A percentile compares a stretch with the other conserved stretches of the same genome.
phyloP scores from a whole-genome alignment of 2,888 invertebrate genomes.

The Lymantria dispar region DNA sequence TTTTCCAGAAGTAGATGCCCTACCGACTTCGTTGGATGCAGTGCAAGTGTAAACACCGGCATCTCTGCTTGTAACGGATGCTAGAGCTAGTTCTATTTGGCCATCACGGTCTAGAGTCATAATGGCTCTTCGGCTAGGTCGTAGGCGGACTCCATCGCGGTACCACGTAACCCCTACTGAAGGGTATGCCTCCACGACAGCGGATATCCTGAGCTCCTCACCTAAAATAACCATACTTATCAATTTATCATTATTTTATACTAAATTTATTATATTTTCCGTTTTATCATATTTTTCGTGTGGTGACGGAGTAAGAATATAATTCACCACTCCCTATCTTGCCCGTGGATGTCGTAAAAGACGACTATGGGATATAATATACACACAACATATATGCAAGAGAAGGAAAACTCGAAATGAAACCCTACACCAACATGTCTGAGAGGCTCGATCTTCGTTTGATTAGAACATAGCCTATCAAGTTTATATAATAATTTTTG shows the following conservation, averaged over 20 bases:
- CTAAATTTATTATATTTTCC: neutral
- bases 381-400: no score
- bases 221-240: conserved; percentile 39
- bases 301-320: no score
- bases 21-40: conserved; percentile 87
- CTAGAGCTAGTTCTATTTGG: conserved; percentile 88
- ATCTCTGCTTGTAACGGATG: conserved; percentile 86
- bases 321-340: no score
- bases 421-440: no score
- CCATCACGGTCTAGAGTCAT: conserved; percentile 91
- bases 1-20: conserved; percentile 69
- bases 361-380: no score
- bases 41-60: conserved; percentile 92
- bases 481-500: no score
- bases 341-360: no score
- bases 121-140: conserved; percentile 88
- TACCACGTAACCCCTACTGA: conserved; percentile 91
- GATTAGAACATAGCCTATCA: no score
- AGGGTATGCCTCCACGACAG: conserved; percentile 85
- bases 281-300: no score
- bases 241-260: neutral
- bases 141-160: conserved; percentile 86
- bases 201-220: conserved; percentile 81
- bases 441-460: no score
- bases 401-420: no score